Evolutionary conservation across 2,888 invertebrate genomes (phyloP).

Genomic region (Isoperla grammatica): DNA sequence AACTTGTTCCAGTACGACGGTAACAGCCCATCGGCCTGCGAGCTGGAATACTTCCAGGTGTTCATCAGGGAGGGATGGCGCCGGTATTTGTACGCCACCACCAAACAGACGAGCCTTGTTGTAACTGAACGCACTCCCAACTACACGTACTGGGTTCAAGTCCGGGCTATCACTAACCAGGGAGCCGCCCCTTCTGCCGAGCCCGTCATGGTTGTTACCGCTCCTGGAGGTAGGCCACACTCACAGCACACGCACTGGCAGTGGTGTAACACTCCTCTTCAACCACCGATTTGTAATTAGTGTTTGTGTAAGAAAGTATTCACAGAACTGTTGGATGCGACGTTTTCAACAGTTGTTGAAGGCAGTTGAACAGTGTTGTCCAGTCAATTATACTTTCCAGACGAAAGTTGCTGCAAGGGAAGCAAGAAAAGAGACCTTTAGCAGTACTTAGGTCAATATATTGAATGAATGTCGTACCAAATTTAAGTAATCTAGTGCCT

Average conservation of each 20-base stretch:
- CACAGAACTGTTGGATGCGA: too few species aligned
- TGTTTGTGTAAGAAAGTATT: too few species aligned
- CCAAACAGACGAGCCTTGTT: constrained; percentile 25
- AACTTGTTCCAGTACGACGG: constrained; percentile 29
- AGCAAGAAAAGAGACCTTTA: too few species aligned
- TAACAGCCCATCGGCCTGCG: constrained; percentile 29
- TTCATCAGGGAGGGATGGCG: constrained; percentile 31
- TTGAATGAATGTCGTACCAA: too few species aligned
- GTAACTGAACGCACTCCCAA: constrained; percentile 30
- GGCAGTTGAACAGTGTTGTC: too few species aligned
- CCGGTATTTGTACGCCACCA: constrained; percentile 28
- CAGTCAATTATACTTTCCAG: too few species aligned
- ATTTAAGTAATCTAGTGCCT: too few species aligned
- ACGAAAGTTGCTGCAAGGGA: too few species aligned
- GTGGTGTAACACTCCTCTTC: background rate
- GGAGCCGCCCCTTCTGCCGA: constrained; percentile 29
- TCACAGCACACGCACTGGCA: background rate
- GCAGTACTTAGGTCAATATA: too few species aligned
- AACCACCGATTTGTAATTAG: background rate
- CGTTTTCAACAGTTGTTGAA: too few species aligned
- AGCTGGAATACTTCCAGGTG: constrained; percentile 28
- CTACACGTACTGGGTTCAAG: constrained; percentile 28
- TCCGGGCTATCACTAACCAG: constrained; percentile 30
- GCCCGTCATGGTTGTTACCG: constrained; percentile 25
- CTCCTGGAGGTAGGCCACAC: constrained; percentile 28